These are phyloP conservation scores for Microvelia longipes DNA, from an alignment of 1,140 invertebrate species.

Conservation along the genomic window DNA sequence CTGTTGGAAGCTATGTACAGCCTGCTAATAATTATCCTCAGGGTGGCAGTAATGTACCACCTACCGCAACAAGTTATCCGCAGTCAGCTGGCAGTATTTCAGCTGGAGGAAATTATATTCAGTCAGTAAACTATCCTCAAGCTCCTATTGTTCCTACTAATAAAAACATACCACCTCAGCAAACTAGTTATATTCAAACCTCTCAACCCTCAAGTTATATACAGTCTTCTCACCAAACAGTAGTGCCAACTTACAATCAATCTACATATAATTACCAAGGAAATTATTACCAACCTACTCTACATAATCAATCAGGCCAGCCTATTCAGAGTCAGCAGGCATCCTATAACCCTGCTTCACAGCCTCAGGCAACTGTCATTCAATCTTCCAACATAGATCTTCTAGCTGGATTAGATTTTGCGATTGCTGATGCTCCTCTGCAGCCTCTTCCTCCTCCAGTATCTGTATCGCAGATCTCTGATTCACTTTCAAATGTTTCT, in stretches of 20 bases:
- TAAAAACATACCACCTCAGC: no score
- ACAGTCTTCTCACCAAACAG: not conserved
- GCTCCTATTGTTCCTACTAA: no score
- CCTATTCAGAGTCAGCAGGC: no score
- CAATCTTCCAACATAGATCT: constrained; percentile 51
- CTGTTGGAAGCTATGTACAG: no score
- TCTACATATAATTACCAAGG: not conserved
- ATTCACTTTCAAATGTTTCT: not conserved
- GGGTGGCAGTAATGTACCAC: no score
- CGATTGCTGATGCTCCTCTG: constrained; percentile 48
- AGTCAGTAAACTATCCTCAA: no score
- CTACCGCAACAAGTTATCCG: no score
- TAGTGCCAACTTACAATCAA: not conserved
- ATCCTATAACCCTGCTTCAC: not conserved
- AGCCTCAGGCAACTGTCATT: not conserved
- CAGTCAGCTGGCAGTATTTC: no score
- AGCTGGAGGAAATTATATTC: no score
- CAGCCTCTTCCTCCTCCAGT: constrained; percentile 36
- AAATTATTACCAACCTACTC: not conserved
- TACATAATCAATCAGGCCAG: not conserved
- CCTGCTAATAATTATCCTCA: no score
- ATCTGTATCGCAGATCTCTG: not conserved
- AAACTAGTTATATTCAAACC: no score
- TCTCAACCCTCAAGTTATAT: not conserved
- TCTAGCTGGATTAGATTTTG: constrained; percentile 58